phyloP scores from a whole-genome alignment of 2,797 vertebrate genomes.

The Chrysolophus pictus region DNA sequence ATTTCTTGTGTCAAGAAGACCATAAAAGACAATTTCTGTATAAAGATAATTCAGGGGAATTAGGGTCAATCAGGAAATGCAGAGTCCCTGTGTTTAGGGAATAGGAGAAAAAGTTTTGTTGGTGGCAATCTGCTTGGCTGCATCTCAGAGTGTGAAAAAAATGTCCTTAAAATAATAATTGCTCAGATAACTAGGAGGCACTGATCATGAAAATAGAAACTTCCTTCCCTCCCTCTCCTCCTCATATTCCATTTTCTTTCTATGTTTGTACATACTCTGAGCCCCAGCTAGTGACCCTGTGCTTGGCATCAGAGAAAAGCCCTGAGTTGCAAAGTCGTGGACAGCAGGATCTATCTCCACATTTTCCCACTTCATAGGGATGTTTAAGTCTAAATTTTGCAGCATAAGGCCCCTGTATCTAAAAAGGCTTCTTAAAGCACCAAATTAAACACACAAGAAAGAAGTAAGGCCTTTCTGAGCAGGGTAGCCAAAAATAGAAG shows the following conservation, averaged over 20 bases:
- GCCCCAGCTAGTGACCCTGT: not conserved
- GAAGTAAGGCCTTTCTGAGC: constrained; percentile 64
- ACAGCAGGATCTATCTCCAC: not conserved
- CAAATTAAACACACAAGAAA: constrained; percentile 59
- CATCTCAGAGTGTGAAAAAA: constrained; percentile 8
- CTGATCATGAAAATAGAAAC: not conserved
- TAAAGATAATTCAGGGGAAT: constrained; percentile 3
- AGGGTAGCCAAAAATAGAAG: constrained; percentile 78
- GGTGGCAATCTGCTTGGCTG: not conserved
- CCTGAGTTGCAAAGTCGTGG: not conserved
- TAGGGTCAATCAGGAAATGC: not conserved
- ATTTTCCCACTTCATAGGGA: not conserved
- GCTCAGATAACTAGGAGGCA: constrained; percentile 4
- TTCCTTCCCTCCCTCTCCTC: not conserved
- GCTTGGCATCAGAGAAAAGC: not conserved
- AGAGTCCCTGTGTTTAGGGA: not conserved
- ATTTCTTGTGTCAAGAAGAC: not conserved
- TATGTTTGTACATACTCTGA: not conserved
- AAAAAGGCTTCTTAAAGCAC: constrained; percentile 51
- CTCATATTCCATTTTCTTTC: not conserved
- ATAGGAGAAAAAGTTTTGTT: not conserved
- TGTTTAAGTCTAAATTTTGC: not conserved
- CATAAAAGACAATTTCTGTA: not conserved
- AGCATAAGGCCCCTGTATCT: constrained; percentile 29
- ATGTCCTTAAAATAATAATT: not conserved